phyloP scores from a whole-genome alignment of 2,113 vertebrate species.

The Tympanuchus pallidicinctus region DNA sequence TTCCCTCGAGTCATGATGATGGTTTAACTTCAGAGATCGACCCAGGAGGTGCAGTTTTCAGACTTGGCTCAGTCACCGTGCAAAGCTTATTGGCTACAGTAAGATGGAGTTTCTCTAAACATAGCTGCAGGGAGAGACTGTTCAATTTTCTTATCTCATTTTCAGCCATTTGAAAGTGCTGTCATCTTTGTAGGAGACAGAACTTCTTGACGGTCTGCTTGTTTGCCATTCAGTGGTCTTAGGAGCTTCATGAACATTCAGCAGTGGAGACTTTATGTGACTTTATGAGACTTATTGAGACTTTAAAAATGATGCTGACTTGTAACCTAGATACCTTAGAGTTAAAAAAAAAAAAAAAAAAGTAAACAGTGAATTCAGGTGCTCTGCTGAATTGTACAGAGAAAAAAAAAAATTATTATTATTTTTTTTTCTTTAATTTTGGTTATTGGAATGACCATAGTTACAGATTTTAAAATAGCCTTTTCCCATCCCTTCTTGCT shows the following conservation, averaged over 20 bases:
- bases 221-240: background rate
- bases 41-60: background rate
- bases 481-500: background rate
- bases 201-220: background rate
- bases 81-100: background rate
- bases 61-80: background rate
- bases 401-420: background rate
- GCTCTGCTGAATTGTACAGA: background rate
- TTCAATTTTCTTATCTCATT: background rate
- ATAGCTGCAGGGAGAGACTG: background rate
- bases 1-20: background rate
- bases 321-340: background rate
- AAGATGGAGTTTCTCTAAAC: background rate
- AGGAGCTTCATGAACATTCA: background rate
- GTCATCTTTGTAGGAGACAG: background rate
- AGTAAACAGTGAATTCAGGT: background rate
- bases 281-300: background rate
- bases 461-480: background rate
- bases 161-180: background rate
- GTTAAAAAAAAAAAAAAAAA: background rate
- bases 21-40: background rate
- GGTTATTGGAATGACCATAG: background rate
- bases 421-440: background rate
- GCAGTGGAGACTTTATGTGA: background rate
- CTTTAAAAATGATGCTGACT: background rate